Evolutionary conservation across 2,888 invertebrate genomes (phyloP).

Genomic region (Cephus sareptanus): DNA sequence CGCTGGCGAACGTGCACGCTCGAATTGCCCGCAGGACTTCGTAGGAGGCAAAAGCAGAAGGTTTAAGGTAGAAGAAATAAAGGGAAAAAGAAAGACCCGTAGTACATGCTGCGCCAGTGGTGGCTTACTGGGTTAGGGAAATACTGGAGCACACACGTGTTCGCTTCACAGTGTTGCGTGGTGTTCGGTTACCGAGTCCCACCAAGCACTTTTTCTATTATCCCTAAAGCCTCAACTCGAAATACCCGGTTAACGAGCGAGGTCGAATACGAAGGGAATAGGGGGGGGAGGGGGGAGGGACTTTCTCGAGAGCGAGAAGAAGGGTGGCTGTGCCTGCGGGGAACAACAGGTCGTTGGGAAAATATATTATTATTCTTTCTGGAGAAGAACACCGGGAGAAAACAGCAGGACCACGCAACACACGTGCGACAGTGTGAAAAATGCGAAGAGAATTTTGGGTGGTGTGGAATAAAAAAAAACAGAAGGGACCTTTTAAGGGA

Average conservation of each 20-base stretch:
- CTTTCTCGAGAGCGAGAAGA: neutral
- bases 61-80: neutral
- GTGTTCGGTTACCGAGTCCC: neutral
- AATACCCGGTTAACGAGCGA: neutral
- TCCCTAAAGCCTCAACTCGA: neutral
- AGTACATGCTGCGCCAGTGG: neutral
- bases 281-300: rapidly evolving
- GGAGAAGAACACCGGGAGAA: neutral
- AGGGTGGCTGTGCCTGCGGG: neutral
- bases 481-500: neutral
- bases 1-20: neutral
- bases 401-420: neutral
- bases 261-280: neutral
- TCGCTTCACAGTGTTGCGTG: neutral
- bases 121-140: neutral
- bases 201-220: neutral
- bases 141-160: neutral
- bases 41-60: neutral
- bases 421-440: neutral
- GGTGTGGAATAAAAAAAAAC: neutral
- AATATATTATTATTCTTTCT: neutral
- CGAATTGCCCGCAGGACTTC: neutral
- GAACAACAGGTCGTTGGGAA: neutral
- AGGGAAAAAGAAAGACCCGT: neutral
- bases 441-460: neutral